Evolutionary conservation across 2,888 invertebrate genomes (phyloP), one percentile per base, ranked within the genome.

Genomic region (Perithous albicinctus): DNA sequence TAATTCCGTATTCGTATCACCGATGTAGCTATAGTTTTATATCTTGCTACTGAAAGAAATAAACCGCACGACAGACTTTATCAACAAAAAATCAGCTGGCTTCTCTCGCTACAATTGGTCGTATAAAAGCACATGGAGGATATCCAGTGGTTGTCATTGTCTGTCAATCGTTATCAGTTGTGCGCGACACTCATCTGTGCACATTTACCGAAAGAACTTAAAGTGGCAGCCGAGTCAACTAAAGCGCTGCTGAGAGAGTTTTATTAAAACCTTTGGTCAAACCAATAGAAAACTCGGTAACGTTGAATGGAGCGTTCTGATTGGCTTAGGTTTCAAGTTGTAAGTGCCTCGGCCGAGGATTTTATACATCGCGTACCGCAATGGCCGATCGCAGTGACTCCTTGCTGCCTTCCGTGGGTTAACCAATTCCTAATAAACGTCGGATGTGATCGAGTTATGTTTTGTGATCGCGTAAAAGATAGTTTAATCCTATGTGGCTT

Each of bases 381-480:
- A 83, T 83, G 83, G 83, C 83, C 80, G 83, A 80, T 66, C 54
- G 61, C 78, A 80, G 83, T 85, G 82, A 85, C 82, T 85, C 85
- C 80, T 82, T 18, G 80, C 78, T 81, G 85, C 82, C 74, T 85
- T 80, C 78, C 78, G 76, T 83, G 82, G 83, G 78, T 77, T 83
- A 86, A 82, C 82, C 81, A 73, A 74, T 78, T 73, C 41, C 64
- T n/a, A 64, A 74, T 41, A 77, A 80, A 77, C 59, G 72, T 76
- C 41, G 61, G 66, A 78, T 63, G 85, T 81, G 67, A 78, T 78
- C 61, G n/a, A 64, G 69, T 75, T 76, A 73, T 83, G 78, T 84
- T 82, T 54, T 82, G 81, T 41, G 46, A 74, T 64, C 56, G 26
- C n/a, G 46, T 35, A 51, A 61, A 67, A 67, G 5, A 61, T n/a